Evolutionary conservation across 2,797 vertebrate species (phyloP).

Genomic region (Chloroceryle amazona): DNA sequence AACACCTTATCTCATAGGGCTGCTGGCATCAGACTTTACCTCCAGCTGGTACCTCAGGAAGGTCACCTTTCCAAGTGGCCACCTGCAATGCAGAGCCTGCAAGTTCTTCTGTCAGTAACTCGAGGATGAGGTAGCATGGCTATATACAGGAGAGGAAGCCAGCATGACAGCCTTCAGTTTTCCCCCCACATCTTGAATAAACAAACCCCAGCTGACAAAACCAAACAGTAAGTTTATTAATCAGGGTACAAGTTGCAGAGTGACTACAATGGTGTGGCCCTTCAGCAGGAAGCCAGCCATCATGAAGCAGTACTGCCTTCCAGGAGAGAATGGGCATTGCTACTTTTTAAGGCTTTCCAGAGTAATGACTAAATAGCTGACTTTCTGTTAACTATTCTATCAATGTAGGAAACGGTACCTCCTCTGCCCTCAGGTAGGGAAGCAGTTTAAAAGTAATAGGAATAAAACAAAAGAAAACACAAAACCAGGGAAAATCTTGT

Average conservation of each 20-base stretch:
- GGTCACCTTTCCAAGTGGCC: background rate
- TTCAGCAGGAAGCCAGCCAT: background rate
- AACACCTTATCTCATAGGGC: background rate
- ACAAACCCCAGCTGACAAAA: background rate
- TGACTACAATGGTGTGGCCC: rapidly evolving
- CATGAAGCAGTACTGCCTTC: too few species aligned
- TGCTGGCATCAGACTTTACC: background rate
- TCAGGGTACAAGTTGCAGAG: rapidly evolving
- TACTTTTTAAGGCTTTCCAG: background rate
- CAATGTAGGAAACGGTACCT: background rate
- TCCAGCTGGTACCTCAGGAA: background rate
- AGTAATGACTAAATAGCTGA: too few species aligned
- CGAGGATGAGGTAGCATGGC: rapidly evolving
- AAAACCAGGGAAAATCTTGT: rapidly evolving
- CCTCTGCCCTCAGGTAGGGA: background rate
- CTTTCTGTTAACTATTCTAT: background rate
- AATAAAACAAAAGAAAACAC: background rate
- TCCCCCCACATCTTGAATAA: background rate
- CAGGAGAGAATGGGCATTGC: rapidly evolving
- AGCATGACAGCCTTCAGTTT: background rate
- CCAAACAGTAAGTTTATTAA: background rate
- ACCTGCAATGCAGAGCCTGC: rapidly evolving
- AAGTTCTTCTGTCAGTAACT: background rate
- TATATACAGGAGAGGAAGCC: background rate
- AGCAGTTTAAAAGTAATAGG: background rate